Conservation (phyloP, 2,797 vertebrate species). For the Anisognathus igniventris region DNA sequence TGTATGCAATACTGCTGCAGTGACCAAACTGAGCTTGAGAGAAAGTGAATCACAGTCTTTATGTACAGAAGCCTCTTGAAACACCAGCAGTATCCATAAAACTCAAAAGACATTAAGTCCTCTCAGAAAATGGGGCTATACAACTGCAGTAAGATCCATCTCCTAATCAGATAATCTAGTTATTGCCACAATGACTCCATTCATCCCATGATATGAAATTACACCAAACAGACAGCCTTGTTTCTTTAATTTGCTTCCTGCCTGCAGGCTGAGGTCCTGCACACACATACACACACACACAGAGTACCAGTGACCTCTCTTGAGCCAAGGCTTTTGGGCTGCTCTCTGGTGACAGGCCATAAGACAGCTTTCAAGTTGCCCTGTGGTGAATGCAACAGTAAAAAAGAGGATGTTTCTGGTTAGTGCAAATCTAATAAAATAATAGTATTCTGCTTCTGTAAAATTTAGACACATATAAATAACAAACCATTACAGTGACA, state of each 20-base stretch:
- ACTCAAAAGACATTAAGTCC: slow-evolving; percentile 15
- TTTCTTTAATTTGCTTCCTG: not conserved
- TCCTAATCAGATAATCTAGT: not conserved
- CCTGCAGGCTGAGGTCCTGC: not conserved
- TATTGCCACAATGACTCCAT: not conserved
- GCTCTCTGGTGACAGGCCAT: not conserved
- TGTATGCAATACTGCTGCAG: not conserved
- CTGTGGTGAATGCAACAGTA: not conserved
- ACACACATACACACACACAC: not conserved
- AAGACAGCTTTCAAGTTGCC: not conserved
- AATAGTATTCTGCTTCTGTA: not conserved
- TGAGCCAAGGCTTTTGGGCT: not conserved
- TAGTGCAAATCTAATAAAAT: slow-evolving; percentile 7
- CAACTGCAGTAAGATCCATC: not conserved
- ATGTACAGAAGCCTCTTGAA: slow-evolving; percentile 1
- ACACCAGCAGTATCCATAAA: not conserved
- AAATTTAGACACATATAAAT: slow-evolving; percentile 37
- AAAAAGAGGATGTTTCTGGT: not conserved
- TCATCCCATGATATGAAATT: not conserved
- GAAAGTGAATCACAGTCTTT: slow-evolving; percentile 47
- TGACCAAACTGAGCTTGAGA: not conserved
- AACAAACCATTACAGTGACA: slow-evolving; percentile 27
- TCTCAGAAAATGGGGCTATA: not conserved
- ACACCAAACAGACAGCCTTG: not conserved
- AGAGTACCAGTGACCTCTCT: not conserved